Evolutionary conservation across 64 coral and sea anemone species (phyloP), one percentile per base, ranked within the genome.

Genomic region (Montipora capricornis): DNA sequence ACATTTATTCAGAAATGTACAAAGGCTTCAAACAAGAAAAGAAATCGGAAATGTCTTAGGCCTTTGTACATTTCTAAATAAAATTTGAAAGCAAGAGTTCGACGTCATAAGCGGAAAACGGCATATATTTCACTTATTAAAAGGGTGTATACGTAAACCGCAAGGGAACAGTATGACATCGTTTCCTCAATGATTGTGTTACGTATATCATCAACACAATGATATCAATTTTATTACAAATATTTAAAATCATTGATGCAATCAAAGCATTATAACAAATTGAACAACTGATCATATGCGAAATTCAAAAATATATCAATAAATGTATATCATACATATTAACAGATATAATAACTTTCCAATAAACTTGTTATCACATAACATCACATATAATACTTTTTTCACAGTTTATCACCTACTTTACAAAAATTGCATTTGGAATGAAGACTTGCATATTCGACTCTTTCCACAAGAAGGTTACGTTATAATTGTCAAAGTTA

Each of bases 161-260:
- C 14, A 45, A 83, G 52, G 61, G 79, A 83, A 37, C 37, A 83
- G 62, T 16, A 68, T 9, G 1, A 12, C 15, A 50, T 51, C 44
- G 6, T 48, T 71, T 5, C 66, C 26, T 85, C 3, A 49, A 70
- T 12, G 16, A 5, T 47, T 48, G 45, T 71, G 82, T 47, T 83
- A 4, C 1, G 5, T 71, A 8, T 70, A 48, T 46, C 37, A 37
- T 37, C 59, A 45, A 86, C 47, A 71, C 15, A 86, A 68, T 47
- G 8, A 47, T 49, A 64, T 50, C 45, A 37, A 70, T 12, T 86
- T 70, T 86, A 70, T 70, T 48, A 69, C 67, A 86, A 86, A 68
- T 49, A 14, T 50, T 86, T 49, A 50, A 86, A 86, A 49, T 86
- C 82, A 86, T 50, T 50, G 44, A 70, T 19, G 68, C 80, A 86